Evolutionary conservation across 2,888 invertebrate species (phyloP).

Genomic region (Oegoconia quadripuncta): DNA sequence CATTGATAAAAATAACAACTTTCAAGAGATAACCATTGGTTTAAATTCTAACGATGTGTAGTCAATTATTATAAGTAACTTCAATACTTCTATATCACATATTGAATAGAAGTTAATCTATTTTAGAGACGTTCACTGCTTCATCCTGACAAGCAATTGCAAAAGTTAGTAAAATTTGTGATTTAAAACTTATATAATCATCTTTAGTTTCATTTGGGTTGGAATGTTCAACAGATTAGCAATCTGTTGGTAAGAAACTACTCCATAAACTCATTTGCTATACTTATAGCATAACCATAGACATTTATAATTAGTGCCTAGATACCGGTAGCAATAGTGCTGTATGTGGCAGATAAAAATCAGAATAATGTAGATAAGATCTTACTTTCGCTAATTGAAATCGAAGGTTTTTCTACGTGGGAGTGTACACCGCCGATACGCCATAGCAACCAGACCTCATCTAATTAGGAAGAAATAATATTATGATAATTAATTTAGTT

Average conservation of each 20-base stretch:
- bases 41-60: constrained; percentile 27
- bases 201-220: too few species aligned
- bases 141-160: too few species aligned
- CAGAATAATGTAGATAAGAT: constrained; percentile 34
- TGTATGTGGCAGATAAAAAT: constrained; percentile 39
- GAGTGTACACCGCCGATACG: constrained; percentile 18
- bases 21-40: constrained; percentile 34
- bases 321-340: constrained; percentile 22
- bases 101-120: too few species aligned
- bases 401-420: constrained; percentile 45
- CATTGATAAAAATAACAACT: constrained; percentile 59
- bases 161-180: too few species aligned
- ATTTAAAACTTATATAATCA: too few species aligned
- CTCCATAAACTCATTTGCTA: too few species aligned
- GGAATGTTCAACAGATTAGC: too few species aligned
- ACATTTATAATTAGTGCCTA: constrained; percentile 26
- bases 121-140: too few species aligned
- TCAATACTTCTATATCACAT: neutral
- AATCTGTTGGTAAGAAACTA: too few species aligned
- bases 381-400: constrained; percentile 48
- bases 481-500: constrained; percentile 32
- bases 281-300: constrained; percentile 14
- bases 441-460: constrained; percentile 24
- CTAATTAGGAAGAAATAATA: constrained; percentile 32
- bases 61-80: neutral